Evolutionary conservation across 2,888 invertebrate genomes (phyloP).

Genomic region (Rhingia campestris): DNA sequence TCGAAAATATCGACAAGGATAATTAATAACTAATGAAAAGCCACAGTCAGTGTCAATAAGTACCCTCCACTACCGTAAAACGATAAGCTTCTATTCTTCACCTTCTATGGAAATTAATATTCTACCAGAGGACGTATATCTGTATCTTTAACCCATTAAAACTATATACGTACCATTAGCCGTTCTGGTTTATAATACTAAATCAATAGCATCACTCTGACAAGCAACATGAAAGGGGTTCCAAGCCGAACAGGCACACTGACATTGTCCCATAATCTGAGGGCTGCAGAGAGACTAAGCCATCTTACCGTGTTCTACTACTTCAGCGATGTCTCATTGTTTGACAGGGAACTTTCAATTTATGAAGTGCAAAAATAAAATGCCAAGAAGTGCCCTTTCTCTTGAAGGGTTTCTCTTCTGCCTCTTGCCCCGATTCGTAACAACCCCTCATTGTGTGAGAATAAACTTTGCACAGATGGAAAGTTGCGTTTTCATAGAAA

Average conservation of each 20-base stretch:
- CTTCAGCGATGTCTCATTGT: conserved; percentile 62
- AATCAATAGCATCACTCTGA: conserved; percentile 69
- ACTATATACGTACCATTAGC: conserved; percentile 16
- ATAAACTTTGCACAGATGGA: conserved; percentile 19
- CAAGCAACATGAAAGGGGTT: conserved; percentile 54
- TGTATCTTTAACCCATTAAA: background rate
- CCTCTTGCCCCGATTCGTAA: background rate
- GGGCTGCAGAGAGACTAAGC: conserved; percentile 31
- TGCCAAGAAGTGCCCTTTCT: conserved; percentile 48
- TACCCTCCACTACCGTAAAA: conserved; percentile 33
- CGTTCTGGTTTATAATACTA: conserved; percentile 56
- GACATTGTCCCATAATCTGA: conserved; percentile 34
- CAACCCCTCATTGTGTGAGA: background rate
- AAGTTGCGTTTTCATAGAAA: background rate
- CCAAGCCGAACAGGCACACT: conserved; percentile 15
- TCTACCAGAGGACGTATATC: conserved; percentile 27
- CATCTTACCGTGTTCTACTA: conserved; percentile 48
- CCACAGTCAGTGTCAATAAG: conserved; percentile 64
- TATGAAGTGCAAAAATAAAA: conserved; percentile 68
- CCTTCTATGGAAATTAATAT: conserved; percentile 61
- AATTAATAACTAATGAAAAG: conserved; percentile 68
- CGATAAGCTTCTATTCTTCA: conserved; percentile 56
- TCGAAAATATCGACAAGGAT: conserved; percentile 67
- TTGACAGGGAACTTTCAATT: conserved; percentile 68
- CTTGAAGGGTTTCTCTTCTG: conserved; percentile 42